Evolutionary conservation across 2,888 invertebrate genomes (phyloP).

Genomic region (Leptinotarsa peninsularis): DNA sequence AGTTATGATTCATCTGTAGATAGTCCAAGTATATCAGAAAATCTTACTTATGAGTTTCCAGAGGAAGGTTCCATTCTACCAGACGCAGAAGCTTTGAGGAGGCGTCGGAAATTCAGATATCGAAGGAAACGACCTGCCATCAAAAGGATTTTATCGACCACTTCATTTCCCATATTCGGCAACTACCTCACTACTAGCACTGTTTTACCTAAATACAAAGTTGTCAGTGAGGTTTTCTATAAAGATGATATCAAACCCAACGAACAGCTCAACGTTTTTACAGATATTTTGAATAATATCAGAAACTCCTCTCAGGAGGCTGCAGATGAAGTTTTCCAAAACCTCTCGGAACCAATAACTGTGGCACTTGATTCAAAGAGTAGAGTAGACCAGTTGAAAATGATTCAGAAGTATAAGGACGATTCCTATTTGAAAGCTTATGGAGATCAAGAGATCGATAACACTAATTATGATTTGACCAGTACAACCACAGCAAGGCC

Average conservation of each 20-base stretch:
- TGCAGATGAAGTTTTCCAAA: constrained; percentile 24
- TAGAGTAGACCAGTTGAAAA: neutral
- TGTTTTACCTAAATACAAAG: constrained; percentile 52
- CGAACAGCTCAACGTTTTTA: constrained; percentile 66
- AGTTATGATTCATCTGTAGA: constrained; percentile 21
- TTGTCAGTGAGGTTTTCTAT: constrained; percentile 62
- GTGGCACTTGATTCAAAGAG: constrained; percentile 34
- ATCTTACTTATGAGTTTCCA: constrained; percentile 21
- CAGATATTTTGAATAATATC: constrained; percentile 69
- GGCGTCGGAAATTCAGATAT: constrained; percentile 37
- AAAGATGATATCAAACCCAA: constrained; percentile 64
- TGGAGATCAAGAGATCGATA: constrained; percentile 36
- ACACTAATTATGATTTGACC: constrained; percentile 23
- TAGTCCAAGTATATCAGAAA: constrained; percentile 17
- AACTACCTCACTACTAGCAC: constrained; percentile 40
- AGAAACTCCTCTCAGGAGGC: constrained; percentile 56
- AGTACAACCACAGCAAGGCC: constrained; percentile 36
- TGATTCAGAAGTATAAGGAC: neutral
- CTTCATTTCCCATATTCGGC: constrained; percentile 27
- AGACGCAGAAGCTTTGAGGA: constrained; percentile 41
- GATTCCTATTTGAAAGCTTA: constrained; percentile 41
- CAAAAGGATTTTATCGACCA: constrained; percentile 34
- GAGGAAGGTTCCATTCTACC: constrained; percentile 32
- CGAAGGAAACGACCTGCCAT: constrained; percentile 43
- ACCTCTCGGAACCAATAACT: constrained; percentile 43